Evolutionary conservation across 1,140 invertebrate genomes (phyloP), one percentile per base, ranked within the genome.

Genomic region (Leguminivora glycinivorella): DNA sequence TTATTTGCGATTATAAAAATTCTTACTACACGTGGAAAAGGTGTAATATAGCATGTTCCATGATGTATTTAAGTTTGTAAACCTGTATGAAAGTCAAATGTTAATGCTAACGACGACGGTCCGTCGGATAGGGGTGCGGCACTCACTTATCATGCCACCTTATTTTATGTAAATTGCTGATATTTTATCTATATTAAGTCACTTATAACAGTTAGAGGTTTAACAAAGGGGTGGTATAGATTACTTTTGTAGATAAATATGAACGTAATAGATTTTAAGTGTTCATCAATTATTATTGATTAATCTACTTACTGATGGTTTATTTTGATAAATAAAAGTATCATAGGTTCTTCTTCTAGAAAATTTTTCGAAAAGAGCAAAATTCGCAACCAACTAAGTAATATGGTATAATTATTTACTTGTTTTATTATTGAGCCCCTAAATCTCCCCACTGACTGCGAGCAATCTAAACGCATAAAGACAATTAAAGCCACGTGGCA

Each of bases 401-500:
- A 7, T 43, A n/a, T 52, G 6, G 1, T 19, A 52, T 4, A 22
- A 52, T 52, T 52, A 52, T 43, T 43, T 43, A n/a, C 40, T 34
- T 10, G 12, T 22, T 52, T 22, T 22, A 22, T 52, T 22, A 22
- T 1, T 19, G 7, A 22, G 7, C 47, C 47, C 6, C 47, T 22
- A 19, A 52, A 52, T 52, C 19, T 67, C 47, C 63, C 72, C 70
- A 69, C 60, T 71, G 67, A 56, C 47, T 74, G 70, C 71, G 60
- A 69, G 52, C 60, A 66, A 26, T 63, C 66, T 56, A 52, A 22
- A 70, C 56, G 26, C 31, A 47, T 60, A 71, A 71, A 84, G 77
- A 84, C 80, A 81, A 84, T 84, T 83, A 83, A 63, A n/a, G 77
- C 38, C 83, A 84, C 84, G 84, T 84, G 84, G 34, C 80, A 74